These are phyloP conservation scores for Tillus elongatus DNA, from an alignment of 2,888 invertebrate genomes.

Conservation along the genomic window DNA sequence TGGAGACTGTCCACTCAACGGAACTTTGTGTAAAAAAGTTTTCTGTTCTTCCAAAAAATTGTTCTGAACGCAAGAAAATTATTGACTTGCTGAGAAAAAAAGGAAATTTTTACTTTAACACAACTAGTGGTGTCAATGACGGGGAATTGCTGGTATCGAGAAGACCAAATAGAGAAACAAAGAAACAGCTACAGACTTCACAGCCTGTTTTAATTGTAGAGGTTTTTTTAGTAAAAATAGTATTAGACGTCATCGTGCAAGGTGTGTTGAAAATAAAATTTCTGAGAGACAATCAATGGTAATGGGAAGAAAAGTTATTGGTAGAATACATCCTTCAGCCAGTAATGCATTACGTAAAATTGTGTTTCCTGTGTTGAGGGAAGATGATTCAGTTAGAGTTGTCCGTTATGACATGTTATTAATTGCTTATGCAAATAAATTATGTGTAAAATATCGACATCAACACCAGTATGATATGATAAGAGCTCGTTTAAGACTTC, in stretches of 20 bases:
- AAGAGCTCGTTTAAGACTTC: conserved; percentile 16
- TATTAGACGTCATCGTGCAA: conserved; percentile 15
- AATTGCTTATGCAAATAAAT: conserved; percentile 19
- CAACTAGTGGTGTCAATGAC: conserved; percentile 16
- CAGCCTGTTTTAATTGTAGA: conserved; percentile 18
- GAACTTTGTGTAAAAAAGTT: background rate
- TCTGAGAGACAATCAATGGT: background rate
- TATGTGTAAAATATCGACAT: conserved; percentile 17
- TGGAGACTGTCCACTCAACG: background rate
- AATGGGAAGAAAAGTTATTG: conserved; percentile 6
- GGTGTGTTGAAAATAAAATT: background rate
- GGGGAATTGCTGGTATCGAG: conserved; percentile 21
- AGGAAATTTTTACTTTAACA: conserved; percentile 21
- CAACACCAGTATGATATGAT: conserved; percentile 19
- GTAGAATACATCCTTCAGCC: conserved; percentile 14
- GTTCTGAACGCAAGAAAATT: conserved; percentile 12
- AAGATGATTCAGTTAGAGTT: conserved; percentile 16
- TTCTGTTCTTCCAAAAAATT: conserved; percentile 2
- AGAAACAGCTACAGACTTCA: conserved; percentile 15
- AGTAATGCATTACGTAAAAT: conserved; percentile 11
- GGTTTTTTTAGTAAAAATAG: conserved; percentile 19
- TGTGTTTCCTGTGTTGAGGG: conserved; percentile 18
- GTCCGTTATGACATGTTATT: conserved; percentile 20
- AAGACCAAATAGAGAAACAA: conserved; percentile 15
- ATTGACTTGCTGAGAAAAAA: conserved; percentile 18